phyloP scores from a whole-genome alignment of 2,113 vertebrate genomes.

The Siniperca chuatsi region DNA sequence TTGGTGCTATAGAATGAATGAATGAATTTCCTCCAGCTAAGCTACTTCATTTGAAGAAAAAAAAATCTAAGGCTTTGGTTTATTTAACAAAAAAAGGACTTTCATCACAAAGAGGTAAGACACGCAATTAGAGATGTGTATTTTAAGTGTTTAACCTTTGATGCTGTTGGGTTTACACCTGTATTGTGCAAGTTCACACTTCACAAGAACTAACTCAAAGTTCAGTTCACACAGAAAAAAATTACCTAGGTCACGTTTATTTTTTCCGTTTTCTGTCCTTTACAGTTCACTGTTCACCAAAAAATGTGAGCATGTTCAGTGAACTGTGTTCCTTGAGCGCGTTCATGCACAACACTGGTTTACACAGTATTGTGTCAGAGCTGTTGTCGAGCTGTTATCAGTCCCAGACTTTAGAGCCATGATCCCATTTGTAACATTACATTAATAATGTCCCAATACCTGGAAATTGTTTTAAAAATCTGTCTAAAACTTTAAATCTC shows the following conservation, averaged over 20 bases:
- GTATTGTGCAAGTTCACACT: too few species aligned
- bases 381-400: constrained; percentile 4
- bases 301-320: too few species aligned
- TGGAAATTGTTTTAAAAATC: neutral
- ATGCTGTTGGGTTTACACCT: neutral
- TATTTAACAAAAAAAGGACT: neutral
- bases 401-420: neutral
- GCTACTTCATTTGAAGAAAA: constrained; percentile 5
- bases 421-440: neutral
- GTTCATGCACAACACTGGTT: too few species aligned
- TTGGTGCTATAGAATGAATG: constrained; percentile 4
- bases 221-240: too few species aligned
- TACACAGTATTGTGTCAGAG: neutral
- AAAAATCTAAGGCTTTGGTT: neutral
- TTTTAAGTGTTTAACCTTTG: neutral
- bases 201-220: too few species aligned
- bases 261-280: too few species aligned
- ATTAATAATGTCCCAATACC: constrained; percentile 26
- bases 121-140: constrained; percentile 8
- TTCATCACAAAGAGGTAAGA: constrained; percentile 10
- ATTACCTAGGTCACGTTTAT: too few species aligned
- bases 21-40: constrained; percentile 15
- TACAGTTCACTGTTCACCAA: too few species aligned
- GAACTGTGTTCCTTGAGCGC: too few species aligned
- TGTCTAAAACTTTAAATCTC: constrained; percentile 20